A percentile compares a stretch with the other conserved stretches of the same genome.
phyloP scores from a whole-genome alignment of 2,113 vertebrate species.

The Circaetus cinerascens region DNA sequence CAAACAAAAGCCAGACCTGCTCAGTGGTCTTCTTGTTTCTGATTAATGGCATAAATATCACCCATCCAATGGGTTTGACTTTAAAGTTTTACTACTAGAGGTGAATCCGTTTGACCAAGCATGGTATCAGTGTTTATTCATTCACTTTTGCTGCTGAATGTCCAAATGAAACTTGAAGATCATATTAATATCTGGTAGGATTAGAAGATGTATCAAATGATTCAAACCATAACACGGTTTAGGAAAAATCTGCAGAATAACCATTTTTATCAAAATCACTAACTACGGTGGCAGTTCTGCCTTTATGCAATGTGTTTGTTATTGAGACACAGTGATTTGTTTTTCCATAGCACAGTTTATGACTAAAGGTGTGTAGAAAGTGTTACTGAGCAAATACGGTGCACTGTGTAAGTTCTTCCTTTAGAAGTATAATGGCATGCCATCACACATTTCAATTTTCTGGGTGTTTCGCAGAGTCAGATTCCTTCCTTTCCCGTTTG shows the following conservation, averaged over 20 bases:
- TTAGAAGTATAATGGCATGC: neutral
- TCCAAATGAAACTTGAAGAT: neutral
- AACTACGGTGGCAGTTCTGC: neutral
- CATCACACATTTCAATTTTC: neutral
- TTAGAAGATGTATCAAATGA: neutral
- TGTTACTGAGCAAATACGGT: neutral
- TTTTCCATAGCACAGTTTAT: neutral
- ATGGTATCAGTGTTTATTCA: neutral
- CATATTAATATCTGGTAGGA: neutral
- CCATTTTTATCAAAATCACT: neutral
- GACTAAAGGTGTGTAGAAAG: neutral
- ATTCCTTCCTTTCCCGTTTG: neutral
- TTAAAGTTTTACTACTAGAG: neutral
- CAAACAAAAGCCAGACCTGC: neutral
- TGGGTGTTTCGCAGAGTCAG: neutral
- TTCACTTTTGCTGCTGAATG: neutral
- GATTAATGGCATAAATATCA: neutral
- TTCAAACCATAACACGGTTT: neutral
- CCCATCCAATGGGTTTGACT: neutral
- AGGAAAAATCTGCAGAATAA: neutral
- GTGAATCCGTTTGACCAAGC: neutral
- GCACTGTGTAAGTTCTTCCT: neutral
- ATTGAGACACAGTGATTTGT: neutral
- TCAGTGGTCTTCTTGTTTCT: neutral
- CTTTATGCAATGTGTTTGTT: neutral